A percentile compares a stretch with the other conserved stretches of the same genome.
Evolutionary conservation across 2,888 invertebrate species (phyloP).

Genomic region (Tiliacea citrago): DNA sequence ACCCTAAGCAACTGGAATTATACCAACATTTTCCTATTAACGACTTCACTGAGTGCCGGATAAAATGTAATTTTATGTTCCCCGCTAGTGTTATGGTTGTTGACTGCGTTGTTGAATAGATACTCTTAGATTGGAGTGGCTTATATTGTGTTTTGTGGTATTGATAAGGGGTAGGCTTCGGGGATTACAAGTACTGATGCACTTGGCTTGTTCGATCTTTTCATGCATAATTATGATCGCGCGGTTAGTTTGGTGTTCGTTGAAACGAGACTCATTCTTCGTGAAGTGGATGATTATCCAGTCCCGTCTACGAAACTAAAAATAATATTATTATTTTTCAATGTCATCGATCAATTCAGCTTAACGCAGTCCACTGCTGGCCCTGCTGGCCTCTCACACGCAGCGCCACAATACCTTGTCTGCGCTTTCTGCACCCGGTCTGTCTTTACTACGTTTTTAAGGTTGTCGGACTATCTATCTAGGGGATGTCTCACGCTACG

Average conservation of each 20-base stretch:
- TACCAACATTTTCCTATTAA: conserved; percentile 62
- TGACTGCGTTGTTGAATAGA: conserved; percentile 38
- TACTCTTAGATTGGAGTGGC: conserved; percentile 33
- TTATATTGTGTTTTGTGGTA: conserved; percentile 30
- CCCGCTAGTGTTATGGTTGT: conserved; percentile 37
- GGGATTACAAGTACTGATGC: neutral
- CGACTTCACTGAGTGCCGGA: conserved; percentile 55
- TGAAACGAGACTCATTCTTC: neutral
- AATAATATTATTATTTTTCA: too few species aligned
- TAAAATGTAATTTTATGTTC: conserved; percentile 63
- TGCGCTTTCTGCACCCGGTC: too few species aligned
- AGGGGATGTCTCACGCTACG: too few species aligned
- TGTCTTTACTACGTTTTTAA: too few species aligned
- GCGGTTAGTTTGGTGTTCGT: neutral
- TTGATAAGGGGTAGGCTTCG: conserved; percentile 10
- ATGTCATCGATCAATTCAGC: too few species aligned
- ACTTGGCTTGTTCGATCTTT: neutral
- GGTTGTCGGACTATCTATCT: too few species aligned
- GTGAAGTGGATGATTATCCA: neutral
- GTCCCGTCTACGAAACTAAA: neutral
- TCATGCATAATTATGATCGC: neutral
- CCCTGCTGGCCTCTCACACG: too few species aligned
- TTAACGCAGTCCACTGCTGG: too few species aligned
- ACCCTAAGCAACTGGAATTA: conserved; percentile 51
- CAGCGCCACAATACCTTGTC: too few species aligned